Evolutionary conservation across 2,888 invertebrate genomes (phyloP).

Genomic region (Cacoxenus indagator): DNA sequence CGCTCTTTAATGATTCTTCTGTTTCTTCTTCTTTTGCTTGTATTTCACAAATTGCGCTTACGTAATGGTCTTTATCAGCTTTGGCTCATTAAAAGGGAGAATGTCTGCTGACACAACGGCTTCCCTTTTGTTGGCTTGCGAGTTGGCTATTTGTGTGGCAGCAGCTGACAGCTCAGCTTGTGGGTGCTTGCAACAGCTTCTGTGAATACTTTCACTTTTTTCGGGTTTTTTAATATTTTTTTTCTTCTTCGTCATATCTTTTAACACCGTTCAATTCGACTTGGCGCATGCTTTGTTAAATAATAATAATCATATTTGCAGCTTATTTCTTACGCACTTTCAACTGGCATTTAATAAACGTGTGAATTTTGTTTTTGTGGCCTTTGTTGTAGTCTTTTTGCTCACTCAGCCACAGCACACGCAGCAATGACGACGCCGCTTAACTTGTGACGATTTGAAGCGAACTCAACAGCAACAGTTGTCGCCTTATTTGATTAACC

Average conservation of each 20-base stretch:
- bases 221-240: neutral
- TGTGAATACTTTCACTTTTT: neutral
- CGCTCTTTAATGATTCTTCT: too few species aligned
- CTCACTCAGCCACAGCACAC: neutral
- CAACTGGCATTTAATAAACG: slow-evolving; percentile 58
- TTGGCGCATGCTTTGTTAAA: neutral
- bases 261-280: neutral
- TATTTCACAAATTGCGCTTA: neutral
- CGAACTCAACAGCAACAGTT: neutral
- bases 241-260: neutral
- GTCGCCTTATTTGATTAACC: slow-evolving; percentile 40
- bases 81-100: neutral
- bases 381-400: slow-evolving; percentile 5
- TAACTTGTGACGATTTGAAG: neutral
- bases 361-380: slow-evolving; percentile 46
- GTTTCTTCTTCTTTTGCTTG: neutral
- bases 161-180: neutral
- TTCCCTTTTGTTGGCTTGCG: neutral
- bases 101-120: neutral
- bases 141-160: neutral
- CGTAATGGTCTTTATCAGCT: neutral
- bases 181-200: neutral
- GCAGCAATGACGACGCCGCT: neutral
- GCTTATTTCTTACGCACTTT: slow-evolving; percentile 22
- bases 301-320: slow-evolving; percentile 32